phyloP scores from a whole-genome alignment of 2,113 vertebrate species.

The Gavialis gangeticus region DNA sequence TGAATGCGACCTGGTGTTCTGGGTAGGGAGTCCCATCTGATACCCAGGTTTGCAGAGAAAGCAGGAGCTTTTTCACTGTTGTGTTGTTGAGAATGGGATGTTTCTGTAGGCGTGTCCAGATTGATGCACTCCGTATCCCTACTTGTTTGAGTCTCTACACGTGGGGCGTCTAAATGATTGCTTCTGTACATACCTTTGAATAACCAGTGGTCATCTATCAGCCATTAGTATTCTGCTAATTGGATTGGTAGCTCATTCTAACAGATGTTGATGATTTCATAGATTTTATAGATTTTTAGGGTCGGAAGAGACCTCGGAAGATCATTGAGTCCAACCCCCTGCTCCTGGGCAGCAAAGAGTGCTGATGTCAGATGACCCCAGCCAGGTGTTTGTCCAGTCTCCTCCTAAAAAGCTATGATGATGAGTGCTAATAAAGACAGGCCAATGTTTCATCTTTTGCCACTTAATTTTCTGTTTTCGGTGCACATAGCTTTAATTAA shows the following conservation, averaged over 20 bases:
- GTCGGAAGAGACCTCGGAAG: too few relatives aligned
- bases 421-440: not conserved
- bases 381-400: too few relatives aligned
- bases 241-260: not conserved
- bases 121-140: too few relatives aligned
- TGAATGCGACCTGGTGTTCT: not conserved
- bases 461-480: not conserved
- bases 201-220: not conserved
- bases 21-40: not conserved
- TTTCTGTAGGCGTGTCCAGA: not conserved
- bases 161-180: not conserved
- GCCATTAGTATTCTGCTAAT: not conserved
- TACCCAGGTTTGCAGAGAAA: not conserved
- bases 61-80: not conserved
- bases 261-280: not conserved
- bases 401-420: too few relatives aligned
- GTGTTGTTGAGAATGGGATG: not conserved
- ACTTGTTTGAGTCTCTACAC: not conserved
- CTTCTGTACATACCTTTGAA: not conserved
- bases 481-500: not conserved
- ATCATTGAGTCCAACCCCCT: too few relatives aligned
- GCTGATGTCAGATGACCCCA: not conserved
- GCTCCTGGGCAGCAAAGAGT: not conserved
- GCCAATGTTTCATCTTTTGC: rapidly evolving
- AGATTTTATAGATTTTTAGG: too few relatives aligned